Evolutionary conservation across 1,140 invertebrate genomes (phyloP), one percentile per base, ranked within the genome.

Genomic region (Dendrolimus kikuchii): DNA sequence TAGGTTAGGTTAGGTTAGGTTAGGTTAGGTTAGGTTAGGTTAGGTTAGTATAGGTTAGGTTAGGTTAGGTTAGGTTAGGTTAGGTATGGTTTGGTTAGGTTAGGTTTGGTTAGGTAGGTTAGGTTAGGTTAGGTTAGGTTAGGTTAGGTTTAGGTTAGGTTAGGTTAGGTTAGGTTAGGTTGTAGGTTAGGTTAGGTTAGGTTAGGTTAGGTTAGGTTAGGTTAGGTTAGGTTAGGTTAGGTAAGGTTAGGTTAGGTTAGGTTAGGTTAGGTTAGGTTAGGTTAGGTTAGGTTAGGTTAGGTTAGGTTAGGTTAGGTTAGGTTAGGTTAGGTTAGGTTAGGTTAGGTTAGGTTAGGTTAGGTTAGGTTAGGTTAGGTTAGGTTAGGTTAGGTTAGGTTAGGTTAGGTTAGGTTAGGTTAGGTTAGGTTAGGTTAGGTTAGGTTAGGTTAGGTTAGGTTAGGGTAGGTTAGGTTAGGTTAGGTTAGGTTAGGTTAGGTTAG

Each of bases 111-210:
- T 66, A 56, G n/a, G 61, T 63, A 60, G 66, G 64, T 64, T 69
- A 62, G 69, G 69, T 64, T 66, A 62, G 72, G 68, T 69, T 71
- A 64, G 68, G 68, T 65, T 67, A 58, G 64, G 61, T 59, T 70
- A 62, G 62, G 65, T 67, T 63, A 64, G 60, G 63, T 64, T 62
- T 62, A 60, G 64, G 59, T 59, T 65, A 59, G 63, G 63, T 61
- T 62, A 57, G 63, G 64, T 62, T 66, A 60, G 68, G 62, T 66
- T 68, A 61, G 64, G 67, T 67, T 72, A 62, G 62, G 70, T 70
- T n/a, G n/a, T 67, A 59, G 67, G 68, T 68, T 71, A 64, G 68
- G 71, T 74, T 68, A 64, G 70, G 65, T 66, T 71, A 61, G 68
- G 62, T 66, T 62, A 57, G 59, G 64, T 66, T 66, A 59, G 68